A percentile compares a stretch with the other conserved stretches of the same genome.
phyloP scores from a whole-genome alignment of 2,113 vertebrate genomes.

The Pomatostomus ruficeps region DNA sequence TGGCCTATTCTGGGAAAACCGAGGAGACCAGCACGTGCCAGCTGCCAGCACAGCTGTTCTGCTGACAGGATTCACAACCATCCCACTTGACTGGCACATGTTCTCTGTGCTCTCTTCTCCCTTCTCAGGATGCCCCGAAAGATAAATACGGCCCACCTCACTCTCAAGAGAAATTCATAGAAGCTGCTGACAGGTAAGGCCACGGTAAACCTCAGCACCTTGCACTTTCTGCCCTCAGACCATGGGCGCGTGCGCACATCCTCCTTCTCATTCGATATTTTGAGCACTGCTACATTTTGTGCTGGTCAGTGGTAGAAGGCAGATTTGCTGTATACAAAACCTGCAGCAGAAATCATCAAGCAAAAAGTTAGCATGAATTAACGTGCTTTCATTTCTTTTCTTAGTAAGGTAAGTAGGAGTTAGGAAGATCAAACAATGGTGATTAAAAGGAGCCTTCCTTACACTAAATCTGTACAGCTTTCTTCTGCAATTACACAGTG shows the following conservation, averaged over 20 bases:
- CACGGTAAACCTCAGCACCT: background rate
- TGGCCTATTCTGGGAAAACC: background rate
- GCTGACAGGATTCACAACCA: background rate
- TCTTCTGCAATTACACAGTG: background rate
- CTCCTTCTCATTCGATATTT: background rate
- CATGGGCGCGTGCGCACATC: rapidly evolving
- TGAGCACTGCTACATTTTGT: background rate
- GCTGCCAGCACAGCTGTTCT: background rate
- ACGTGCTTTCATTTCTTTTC: background rate
- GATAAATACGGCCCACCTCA: background rate
- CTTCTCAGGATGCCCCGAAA: background rate
- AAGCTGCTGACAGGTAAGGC: background rate
- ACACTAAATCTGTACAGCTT: background rate
- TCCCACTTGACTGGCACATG: background rate
- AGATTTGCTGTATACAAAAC: background rate
- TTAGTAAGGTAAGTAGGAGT: background rate
- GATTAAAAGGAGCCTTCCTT: background rate
- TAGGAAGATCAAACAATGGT: background rate
- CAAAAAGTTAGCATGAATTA: background rate
- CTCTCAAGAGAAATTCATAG: background rate
- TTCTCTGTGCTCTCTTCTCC: background rate
- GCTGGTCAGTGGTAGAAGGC: background rate
- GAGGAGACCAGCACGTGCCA: background rate
- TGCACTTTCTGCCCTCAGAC: background rate
- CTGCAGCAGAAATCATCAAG: rapidly evolving